Percentiles rank a stretch among this genome's conserved stretches.
phyloP scores from a whole-genome alignment of 2,888 invertebrate genomes.

The Andrena hattorfiana region DNA sequence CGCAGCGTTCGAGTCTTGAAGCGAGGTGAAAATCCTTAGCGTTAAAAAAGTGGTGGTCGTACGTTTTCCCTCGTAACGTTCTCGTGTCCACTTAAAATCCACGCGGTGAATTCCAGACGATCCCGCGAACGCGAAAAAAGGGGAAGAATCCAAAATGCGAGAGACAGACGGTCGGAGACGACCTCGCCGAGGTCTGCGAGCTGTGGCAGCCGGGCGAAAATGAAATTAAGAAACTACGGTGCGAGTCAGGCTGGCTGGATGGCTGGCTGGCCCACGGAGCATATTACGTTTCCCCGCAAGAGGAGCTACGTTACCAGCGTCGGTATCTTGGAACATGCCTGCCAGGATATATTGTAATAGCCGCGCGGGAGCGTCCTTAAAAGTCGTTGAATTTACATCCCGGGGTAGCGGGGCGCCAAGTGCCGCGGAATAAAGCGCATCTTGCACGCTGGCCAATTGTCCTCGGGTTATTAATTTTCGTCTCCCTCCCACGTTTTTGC shows the following conservation, averaged over 20 bases:
- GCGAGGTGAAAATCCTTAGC: conserved; percentile 4
- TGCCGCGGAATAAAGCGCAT: conserved; percentile 51
- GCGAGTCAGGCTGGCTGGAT: conserved; percentile 12
- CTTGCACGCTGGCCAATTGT: conserved; percentile 67
- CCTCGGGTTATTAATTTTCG: conserved; percentile 73
- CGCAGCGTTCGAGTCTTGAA: neutral
- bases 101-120: neutral
- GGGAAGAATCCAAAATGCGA: conserved; percentile 14
- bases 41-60: neutral
- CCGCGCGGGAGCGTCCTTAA: conserved; percentile 50
- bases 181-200: conserved; percentile 34
- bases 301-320: conserved; percentile 28
- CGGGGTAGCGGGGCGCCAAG: conserved; percentile 41
- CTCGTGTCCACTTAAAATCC: conserved; percentile 9
- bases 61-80: neutral
- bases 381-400: conserved; percentile 67
- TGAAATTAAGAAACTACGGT: conserved; percentile 67
- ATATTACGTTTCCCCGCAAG: conserved; percentile 55
- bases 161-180: conserved; percentile 29
- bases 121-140: conserved; percentile 5
- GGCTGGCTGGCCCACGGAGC: conserved; percentile 44
- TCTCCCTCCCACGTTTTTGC: conserved; percentile 8
- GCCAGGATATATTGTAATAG: conserved; percentile 65
- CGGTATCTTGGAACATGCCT: conserved; percentile 32
- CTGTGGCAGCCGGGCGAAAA: conserved; percentile 48